A percentile compares a stretch with the other conserved stretches of the same genome.
These are phyloP conservation scores for Pyrrhosoma nymphula DNA, from an alignment of 2,888 invertebrate genomes.

Conservation along the genomic window DNA sequence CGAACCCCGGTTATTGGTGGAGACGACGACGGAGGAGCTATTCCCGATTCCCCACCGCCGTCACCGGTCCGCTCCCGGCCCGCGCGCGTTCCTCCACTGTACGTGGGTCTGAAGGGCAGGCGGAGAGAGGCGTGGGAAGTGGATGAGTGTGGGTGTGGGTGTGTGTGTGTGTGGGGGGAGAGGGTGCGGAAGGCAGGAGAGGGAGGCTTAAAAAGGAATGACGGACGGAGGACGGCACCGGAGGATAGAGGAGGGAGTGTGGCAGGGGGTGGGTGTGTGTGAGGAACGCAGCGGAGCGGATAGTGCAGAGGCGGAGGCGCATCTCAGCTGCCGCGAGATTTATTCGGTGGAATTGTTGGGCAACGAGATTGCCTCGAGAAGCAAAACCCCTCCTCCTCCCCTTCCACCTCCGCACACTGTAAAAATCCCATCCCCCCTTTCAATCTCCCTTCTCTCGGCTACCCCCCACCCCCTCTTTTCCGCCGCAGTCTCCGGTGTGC, in stretches of 20 bases:
- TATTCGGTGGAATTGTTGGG: slow-evolving; percentile 65
- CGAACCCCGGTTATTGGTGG: not conserved
- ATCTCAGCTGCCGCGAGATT: slow-evolving; percentile 65
- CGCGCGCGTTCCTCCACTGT: not conserved
- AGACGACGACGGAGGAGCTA: not conserved
- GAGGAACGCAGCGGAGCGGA: not conserved
- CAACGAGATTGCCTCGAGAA: slow-evolving; percentile 65
- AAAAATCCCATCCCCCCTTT: not conserved
- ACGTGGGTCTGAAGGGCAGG: too few relatives aligned
- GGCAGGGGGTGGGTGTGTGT: not conserved
- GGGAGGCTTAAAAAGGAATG: not conserved
- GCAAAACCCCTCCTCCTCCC: not conserved
- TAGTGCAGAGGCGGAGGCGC: not conserved
- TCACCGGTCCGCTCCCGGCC: not conserved
- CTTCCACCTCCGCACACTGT: not conserved
- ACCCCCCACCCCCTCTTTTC: not conserved
- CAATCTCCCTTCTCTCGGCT: not conserved
- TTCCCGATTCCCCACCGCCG: not conserved
- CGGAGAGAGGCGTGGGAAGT: not conserved
- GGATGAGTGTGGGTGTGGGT: too few relatives aligned
- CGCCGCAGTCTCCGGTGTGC: not conserved
- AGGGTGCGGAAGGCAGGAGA: not conserved
- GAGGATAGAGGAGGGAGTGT: not conserved
- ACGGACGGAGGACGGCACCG: too few relatives aligned
- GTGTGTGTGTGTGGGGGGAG: not conserved